Evolutionary conservation across 2,113 vertebrate species (phyloP), one percentile per base, ranked within the genome.

Genomic region (Eublepharis macularius): DNA sequence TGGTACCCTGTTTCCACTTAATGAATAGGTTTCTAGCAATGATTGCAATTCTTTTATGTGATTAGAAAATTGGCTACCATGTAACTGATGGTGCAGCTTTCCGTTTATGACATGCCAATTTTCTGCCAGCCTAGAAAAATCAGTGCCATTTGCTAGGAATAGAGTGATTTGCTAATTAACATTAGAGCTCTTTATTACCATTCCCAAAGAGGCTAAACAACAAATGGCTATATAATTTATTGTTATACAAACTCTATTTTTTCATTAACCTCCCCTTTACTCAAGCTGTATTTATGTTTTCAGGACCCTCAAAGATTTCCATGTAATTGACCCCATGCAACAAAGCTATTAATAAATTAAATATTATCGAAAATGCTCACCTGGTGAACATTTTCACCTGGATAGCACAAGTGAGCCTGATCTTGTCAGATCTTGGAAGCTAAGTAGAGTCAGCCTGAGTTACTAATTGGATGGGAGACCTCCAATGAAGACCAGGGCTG

Each of bases 31-130:
- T 74, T 69, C 88, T 83, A 72, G 10, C 14, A 0, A 78, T 79
- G 90, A 91, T 86, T 89, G 75, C 0, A 1, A 39, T 43, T 17
- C 69, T 90, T 91, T 90, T 72, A 29, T 2, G 49, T 80, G 3
- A 74, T 86, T 86, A 83, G 51, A 83, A 90, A 88, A 83, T 26
- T 87, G 73, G 57, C 12, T 2, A 29, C 51, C 76, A 69, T 49
- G 36, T 78, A 86, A 76, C 41, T 84, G 57, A 88, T 87, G 84
- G 26, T 80, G 39, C 45, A 76, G 65, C 63, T 85, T 19, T 66
- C 14, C 81, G 54, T 89, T 89, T 76, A 21, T 74, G 80, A 66
- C 5, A 41, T 36, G 47, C 0, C 9, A 73, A 36, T 74, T 76
- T 82, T 89, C 77, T 81, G 3, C 49, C n/a, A 1, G 0, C 41